Base-by-base conservation (phyloP, 92 coral and sea anemone species). In the Palythoa heliodiscus region DNA sequence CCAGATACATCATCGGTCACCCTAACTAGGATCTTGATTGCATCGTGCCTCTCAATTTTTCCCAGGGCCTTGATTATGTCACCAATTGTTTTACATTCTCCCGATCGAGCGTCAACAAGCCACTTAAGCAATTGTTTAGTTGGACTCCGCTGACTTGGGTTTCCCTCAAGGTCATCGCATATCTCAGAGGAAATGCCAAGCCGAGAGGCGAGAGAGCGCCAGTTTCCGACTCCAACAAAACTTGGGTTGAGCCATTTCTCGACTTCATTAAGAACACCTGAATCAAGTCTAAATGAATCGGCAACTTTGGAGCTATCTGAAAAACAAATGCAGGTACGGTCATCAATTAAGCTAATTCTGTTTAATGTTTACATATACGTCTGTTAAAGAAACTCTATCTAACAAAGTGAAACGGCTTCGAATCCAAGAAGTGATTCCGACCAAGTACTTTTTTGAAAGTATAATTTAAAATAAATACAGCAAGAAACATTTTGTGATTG, bases 121-220 rank as follows among this genome's bases (percentile, higher is more conserved):
- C 83, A 78, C 38, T 39, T 9, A 10, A 78, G 71, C 54, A 78
- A 37, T 35, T 53, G 52, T 78, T 78, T 61, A 23, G 83, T 78
- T 20, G 83, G 83, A 13, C 83, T 60, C 11, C 71, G 52, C 55
- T 57, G 35, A 53, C 8, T 38, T 6, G 35, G 19, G 7, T 77
- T 17, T n/a, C 25, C 70, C 72, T 61, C 55, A n/a, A 78, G 60
- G 9, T 37, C n/a, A 12, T 78, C 83, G 7, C 16, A 78, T 19
- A 61, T 78, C 17, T 78, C 83, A n/a, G 5, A 17, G 37, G 71
- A 43, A 35, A 78, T 61, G 14, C 66, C 70, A 38, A 78, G 70
- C 11, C 37, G 52, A 7, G 0, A 1, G 25, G 83, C 71, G 52
- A 78, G 83, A 39, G 39, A 19, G 37, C 83, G 83, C 83, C 72